A percentile compares a stretch with the other conserved stretches of the same genome.
Conservation (phyloP, 2,113 vertebrate species). For the Lophotis ruficrista region DNA sequence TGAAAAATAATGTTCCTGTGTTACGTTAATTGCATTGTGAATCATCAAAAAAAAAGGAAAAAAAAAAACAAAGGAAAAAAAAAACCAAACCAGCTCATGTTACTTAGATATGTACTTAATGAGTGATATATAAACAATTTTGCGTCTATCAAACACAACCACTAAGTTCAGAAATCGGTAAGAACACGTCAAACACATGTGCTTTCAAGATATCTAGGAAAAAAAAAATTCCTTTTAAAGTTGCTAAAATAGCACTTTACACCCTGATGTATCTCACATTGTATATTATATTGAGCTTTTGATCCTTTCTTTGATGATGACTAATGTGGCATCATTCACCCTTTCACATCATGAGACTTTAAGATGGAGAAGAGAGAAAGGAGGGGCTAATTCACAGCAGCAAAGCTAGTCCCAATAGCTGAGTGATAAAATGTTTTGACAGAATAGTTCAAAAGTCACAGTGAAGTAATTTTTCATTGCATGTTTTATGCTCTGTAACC, state of each 20-base stretch:
- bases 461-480: slow-evolving; percentile 16
- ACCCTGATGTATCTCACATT: not conserved
- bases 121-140: not conserved
- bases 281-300: not conserved
- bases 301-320: not conserved
- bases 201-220: not conserved
- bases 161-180: not conserved
- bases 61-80: not conserved
- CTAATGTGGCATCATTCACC: not conserved
- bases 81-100: not conserved
- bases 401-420: not conserved
- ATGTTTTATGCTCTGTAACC: slow-evolving; percentile 28
- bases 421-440: slow-evolving; percentile 14
- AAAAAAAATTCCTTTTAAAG: not conserved
- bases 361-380: not conserved
- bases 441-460: slow-evolving; percentile 16
- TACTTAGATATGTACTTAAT: not conserved
- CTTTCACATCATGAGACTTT: not conserved
- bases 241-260: not conserved
- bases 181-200: not conserved
- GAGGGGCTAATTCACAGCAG: not conserved
- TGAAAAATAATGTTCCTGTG: not conserved
- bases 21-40: not conserved
- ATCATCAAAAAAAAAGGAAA: not conserved
- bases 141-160: not conserved